Conservation (phyloP, 35 echinoderm and acorn worm genomes). For the Hemicentrotus pulcherrimus region DNA sequence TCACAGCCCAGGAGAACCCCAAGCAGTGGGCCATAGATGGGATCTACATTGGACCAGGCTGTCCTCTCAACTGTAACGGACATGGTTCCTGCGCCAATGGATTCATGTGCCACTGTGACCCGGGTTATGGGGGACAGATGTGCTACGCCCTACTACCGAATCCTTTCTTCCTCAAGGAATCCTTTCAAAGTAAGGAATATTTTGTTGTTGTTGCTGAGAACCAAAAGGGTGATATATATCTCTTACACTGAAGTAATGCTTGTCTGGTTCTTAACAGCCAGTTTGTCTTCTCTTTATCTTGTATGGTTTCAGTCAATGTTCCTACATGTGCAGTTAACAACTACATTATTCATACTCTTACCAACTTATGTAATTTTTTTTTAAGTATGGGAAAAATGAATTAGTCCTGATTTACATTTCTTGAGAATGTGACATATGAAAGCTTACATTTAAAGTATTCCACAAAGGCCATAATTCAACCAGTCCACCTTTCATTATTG, state of each 20-base stretch:
- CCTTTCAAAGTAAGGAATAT: constrained; percentile 75
- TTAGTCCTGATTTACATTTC: too few relatives aligned
- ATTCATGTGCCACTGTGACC: constrained; percentile 76
- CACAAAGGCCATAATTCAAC: too few relatives aligned
- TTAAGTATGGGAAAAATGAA: too few relatives aligned
- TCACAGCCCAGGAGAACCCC: constrained; percentile 41
- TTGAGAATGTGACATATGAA: too few relatives aligned
- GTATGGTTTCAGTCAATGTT: too few relatives aligned
- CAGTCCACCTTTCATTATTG: too few relatives aligned
- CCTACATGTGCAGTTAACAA: too few relatives aligned
- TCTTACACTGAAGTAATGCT: neutral
- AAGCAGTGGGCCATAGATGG: constrained; percentile 87
- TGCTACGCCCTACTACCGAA: constrained; percentile 48
- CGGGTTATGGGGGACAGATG: constrained; percentile 62
- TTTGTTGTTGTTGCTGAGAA: neutral
- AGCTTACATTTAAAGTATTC: too few relatives aligned
- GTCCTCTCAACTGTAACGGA: constrained; percentile 69
- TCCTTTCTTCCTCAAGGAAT: constrained; percentile 76
- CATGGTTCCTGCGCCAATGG: constrained; percentile 76
- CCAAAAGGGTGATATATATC: neutral
- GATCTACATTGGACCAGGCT: constrained; percentile 87
- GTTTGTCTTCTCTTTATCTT: too few relatives aligned
- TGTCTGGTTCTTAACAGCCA: too few relatives aligned
- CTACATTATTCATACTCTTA: too few relatives aligned
- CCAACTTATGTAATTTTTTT: too few relatives aligned